Percentiles rank a stretch among this genome's conserved stretches.
Conservation (phyloP, 2,797 vertebrate genomes). For the Decapterus maruadsi region DNA sequence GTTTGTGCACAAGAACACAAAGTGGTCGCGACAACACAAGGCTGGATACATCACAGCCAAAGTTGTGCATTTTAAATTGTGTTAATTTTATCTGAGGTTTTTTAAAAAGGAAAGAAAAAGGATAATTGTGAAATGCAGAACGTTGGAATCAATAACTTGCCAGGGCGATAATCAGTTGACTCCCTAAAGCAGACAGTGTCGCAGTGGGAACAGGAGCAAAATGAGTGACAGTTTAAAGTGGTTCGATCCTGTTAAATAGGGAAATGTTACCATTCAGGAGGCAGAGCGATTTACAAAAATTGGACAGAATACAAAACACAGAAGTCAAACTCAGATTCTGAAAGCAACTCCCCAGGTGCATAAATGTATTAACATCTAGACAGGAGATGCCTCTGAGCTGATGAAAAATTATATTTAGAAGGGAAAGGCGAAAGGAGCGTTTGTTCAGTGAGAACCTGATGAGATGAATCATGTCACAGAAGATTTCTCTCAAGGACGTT, state of each 20-base stretch:
- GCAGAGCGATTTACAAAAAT: constrained; percentile 23
- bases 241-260: constrained; percentile 29
- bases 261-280: constrained; percentile 29
- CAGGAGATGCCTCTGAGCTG: constrained; percentile 13
- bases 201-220: constrained; percentile 13
- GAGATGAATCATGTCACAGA: constrained; percentile 38
- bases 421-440: not conserved
- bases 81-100: not conserved
- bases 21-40: not conserved
- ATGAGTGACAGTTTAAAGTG: constrained; percentile 55
- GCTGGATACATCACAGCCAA: not conserved
- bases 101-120: not conserved
- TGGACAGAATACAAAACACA: constrained; percentile 46
- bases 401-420: constrained; percentile 16
- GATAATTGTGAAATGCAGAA: not conserved
- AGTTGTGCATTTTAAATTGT: not conserved
- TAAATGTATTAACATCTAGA: constrained; percentile 16
- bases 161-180: not conserved
- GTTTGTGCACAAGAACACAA: not conserved
- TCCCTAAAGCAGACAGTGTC: constrained; percentile 5
- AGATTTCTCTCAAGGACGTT: constrained; percentile 18
- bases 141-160: too few relatives aligned
- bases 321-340: constrained; percentile 17
- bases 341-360: constrained; percentile 13
- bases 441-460: constrained; percentile 11